phyloP scores from a whole-genome alignment of 2,113 vertebrate species.

The Tragelaphus scriptus region DNA sequence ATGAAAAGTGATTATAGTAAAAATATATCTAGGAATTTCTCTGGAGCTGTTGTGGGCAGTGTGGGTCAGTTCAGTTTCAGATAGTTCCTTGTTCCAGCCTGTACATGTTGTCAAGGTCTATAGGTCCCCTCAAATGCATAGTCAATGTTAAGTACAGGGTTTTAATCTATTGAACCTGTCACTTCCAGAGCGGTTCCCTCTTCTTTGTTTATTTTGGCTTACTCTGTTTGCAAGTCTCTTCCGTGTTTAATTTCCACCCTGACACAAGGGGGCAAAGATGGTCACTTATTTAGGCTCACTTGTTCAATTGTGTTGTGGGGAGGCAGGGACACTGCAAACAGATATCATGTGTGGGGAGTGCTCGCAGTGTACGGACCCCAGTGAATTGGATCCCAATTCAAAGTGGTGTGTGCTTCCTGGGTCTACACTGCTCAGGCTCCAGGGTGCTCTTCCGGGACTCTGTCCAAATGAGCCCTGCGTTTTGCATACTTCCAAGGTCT shows the following conservation, averaged over 20 bases:
- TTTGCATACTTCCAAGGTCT: not conserved
- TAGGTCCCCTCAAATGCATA: too few relatives aligned
- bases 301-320: not conserved
- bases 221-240: not conserved
- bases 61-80: too few relatives aligned
- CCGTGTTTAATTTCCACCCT: not conserved
- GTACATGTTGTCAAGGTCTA: too few relatives aligned
- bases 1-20: too few relatives aligned
- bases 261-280: not conserved
- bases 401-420: not conserved
- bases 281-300: not conserved
- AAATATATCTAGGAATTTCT: too few relatives aligned
- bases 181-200: not conserved
- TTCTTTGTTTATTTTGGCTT: not conserved
- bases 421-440: not conserved
- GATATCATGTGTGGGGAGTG: not conserved
- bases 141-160: not conserved
- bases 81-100: too few relatives aligned
- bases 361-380: not conserved
- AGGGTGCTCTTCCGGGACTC: not conserved
- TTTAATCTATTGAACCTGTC: not conserved
- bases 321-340: not conserved
- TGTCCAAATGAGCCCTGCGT: accelerated
- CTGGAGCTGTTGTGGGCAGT: too few relatives aligned
- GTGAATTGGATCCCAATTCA: not conserved